These are phyloP conservation scores for Batillaria attramentaria DNA, from an alignment of 1,140 invertebrate genomes.

Conservation along the genomic window DNA sequence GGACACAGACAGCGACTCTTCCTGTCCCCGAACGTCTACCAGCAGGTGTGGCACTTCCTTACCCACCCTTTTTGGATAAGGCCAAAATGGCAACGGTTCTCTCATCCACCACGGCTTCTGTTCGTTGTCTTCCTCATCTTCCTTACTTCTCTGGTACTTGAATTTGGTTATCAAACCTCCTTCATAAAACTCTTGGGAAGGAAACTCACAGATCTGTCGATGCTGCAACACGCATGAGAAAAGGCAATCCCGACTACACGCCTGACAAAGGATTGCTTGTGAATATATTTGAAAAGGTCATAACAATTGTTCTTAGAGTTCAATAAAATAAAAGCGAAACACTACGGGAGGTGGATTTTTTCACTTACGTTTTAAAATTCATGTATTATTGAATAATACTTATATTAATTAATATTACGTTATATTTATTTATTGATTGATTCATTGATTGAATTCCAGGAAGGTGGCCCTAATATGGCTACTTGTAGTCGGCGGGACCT, in stretches of 20 bases:
- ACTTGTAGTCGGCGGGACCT: background rate
- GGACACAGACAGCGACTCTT: conserved; percentile 49
- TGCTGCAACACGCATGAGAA: conserved; percentile 43
- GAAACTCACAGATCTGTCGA: conserved; percentile 60
- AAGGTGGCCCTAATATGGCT: too few relatives aligned
- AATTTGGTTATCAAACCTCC: conserved; percentile 42
- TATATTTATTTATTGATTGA: too few relatives aligned
- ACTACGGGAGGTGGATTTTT: background rate
- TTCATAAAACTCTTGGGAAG: conserved; percentile 61
- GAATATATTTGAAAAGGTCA: background rate
- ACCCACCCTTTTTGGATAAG: conserved; percentile 22
- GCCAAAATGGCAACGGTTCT: conserved; percentile 26
- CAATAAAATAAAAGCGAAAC: background rate
- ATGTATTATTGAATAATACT: background rate
- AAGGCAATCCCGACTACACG: too few relatives aligned
- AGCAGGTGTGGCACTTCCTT: conserved; percentile 50
- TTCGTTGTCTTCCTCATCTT: too few relatives aligned
- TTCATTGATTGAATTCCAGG: too few relatives aligned
- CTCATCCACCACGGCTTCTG: conserved; percentile 28
- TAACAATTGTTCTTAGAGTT: background rate
- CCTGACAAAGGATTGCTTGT: too few relatives aligned
- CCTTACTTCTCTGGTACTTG: conserved; percentile 27
- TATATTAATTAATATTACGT: too few relatives aligned
- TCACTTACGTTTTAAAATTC: background rate
- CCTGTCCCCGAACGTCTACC: conserved; percentile 60